Evolutionary conservation across 2,797 vertebrate species (phyloP).

Genomic region (Neomorphus geoffroyi): DNA sequence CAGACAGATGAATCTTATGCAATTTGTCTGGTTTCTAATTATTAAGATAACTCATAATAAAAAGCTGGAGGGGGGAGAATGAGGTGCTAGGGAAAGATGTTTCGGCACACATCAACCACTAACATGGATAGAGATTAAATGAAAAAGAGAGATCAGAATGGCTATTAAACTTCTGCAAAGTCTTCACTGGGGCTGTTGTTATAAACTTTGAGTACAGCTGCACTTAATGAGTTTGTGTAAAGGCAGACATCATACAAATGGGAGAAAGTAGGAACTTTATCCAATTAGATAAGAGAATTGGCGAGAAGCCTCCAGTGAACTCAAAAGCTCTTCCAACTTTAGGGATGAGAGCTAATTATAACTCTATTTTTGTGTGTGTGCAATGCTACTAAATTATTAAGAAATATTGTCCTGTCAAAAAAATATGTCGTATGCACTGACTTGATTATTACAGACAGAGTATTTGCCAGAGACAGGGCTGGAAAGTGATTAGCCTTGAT

Average conservation of each 20-base stretch:
- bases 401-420: conserved; percentile 61
- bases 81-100: conserved; percentile 28
- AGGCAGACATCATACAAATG: conserved; percentile 56
- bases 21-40: conserved; percentile 27
- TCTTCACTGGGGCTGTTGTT: conserved; percentile 41
- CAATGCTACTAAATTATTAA: conserved; percentile 50
- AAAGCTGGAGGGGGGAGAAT: background rate
- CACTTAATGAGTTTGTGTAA: conserved; percentile 71
- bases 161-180: conserved; percentile 29
- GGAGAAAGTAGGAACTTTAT: conserved; percentile 58
- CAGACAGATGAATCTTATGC: background rate
- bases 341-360: conserved; percentile 70
- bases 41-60: background rate
- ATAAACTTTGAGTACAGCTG: conserved; percentile 63
- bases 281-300: conserved; percentile 67
- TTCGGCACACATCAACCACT: background rate
- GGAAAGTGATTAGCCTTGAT: conserved; percentile 18
- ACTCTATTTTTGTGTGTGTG: conserved; percentile 46
- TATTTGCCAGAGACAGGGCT: conserved; percentile 17
- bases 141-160: conserved; percentile 29
- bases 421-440: conserved; percentile 27
- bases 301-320: conserved; percentile 55
- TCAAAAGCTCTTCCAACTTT: conserved; percentile 64
- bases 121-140: background rate
- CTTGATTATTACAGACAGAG: conserved; percentile 41